These are phyloP conservation scores for Drosophila lini DNA, from an alignment of 1,140 invertebrate species.

Conservation along the genomic window DNA sequence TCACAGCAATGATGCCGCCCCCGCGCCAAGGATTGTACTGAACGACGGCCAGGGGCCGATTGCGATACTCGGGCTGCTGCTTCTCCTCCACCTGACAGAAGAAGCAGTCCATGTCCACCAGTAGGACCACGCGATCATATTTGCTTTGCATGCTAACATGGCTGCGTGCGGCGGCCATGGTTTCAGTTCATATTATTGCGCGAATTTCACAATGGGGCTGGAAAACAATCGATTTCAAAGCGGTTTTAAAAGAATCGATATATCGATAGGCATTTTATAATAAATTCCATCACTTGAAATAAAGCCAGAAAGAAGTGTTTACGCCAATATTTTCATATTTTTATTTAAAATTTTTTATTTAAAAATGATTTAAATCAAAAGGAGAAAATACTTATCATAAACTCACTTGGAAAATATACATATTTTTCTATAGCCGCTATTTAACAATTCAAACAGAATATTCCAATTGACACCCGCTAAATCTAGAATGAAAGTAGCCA, in stretches of 20 bases:
- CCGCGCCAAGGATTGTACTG: conserved; percentile 97
- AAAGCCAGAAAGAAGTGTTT: neutral
- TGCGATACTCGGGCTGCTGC: conserved; percentile 90
- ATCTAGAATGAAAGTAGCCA: neutral
- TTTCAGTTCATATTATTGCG: conserved; percentile 18
- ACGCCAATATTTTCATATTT: no score
- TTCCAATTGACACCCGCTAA: no score
- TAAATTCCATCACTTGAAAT: neutral
- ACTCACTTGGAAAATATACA: no score
- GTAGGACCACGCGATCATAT: conserved; percentile 89
- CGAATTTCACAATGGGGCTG: neutral
- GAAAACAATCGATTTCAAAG: neutral
- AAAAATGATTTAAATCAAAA: no score
- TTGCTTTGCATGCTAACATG: conserved; percentile 72
- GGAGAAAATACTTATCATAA: no score
- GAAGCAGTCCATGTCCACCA: conserved; percentile 99
- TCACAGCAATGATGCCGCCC: conserved; percentile 98
- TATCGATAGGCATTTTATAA: neutral
- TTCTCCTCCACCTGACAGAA: conserved; percentile 98
- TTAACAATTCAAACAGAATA: no score
- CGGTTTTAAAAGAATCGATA: neutral
- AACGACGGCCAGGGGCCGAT: conserved; percentile 96
- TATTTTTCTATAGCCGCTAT: no score
- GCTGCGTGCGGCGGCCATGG: conserved; percentile 40
- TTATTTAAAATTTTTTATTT: no score